Base-by-base conservation (phyloP, 2,888 invertebrate species). In the Nomada ferruginata region DNA sequence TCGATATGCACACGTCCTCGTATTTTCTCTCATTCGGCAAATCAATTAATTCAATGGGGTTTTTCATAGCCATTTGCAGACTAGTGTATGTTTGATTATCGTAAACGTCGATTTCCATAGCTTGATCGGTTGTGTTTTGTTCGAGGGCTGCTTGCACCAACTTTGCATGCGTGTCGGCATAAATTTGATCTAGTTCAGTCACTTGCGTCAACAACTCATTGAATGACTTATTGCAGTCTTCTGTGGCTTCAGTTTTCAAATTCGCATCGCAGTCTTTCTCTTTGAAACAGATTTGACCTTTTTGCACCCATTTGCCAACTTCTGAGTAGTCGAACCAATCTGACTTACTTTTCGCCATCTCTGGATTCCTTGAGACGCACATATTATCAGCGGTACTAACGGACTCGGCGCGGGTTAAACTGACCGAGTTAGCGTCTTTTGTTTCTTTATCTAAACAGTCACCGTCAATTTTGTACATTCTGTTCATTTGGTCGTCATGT, bases 51-150 rank as follows among this genome's bases (percentile, higher is more conserved):
- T 95, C 94, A 1, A 97, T 94, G 0, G 97, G 97, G 93, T 98
- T 97, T 93, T 96, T 97, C 94, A 97, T 97, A 0, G 98, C 98
- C 91, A 97, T 95, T 91, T 98, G 98, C 71, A 98, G 94, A 91
- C 97, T 97, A 0, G 97, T 97, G 90, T 98, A 98, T 0, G 97
- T 97, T 78, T 96, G 96, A 50, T 96, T 95, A 89, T 97, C 97
- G 57, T 96, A 96, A 84, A 97, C 97, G 59, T 96, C 96, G 0
- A 94, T 88, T 61, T 96, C 96, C 92, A 95, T 94, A 13, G 94
- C 93, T 59, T 89, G 90, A 57, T 93, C 94, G 1, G 76, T 83
- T 10, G 73, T 20, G 52, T 79, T 85, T 11, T 85, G 83, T n/a
- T 89, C 88, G 11, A 91, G 83, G 3, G 85, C 83, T 13, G 89